Percentiles rank a stretch among this genome's conserved stretches.
Evolutionary conservation across 1,140 invertebrate genomes (phyloP).

Genomic region (Cydia strobilella): DNA sequence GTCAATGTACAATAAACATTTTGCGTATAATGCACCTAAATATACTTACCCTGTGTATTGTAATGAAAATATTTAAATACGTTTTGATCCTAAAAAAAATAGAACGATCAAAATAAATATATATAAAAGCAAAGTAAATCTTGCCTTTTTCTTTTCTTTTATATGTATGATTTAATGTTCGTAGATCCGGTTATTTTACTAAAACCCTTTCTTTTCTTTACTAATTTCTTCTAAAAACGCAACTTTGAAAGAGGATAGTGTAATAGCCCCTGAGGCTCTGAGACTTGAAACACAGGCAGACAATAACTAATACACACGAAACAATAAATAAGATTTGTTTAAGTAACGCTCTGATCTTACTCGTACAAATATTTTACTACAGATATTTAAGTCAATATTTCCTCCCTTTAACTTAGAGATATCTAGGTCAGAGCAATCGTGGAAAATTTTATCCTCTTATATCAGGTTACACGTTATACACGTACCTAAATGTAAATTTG

Average conservation of each 20-base stretch:
- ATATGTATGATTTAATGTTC: not conserved
- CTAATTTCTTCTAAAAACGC: not conserved
- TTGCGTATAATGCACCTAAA: no score
- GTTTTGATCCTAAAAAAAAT: not conserved
- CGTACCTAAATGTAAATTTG: constrained; percentile 18
- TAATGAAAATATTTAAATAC: not conserved
- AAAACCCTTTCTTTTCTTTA: not conserved
- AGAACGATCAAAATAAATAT: not conserved
- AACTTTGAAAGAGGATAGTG: not conserved
- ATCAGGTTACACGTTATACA: constrained; percentile 12
- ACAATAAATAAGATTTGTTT: not conserved
- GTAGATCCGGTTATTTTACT: not conserved
- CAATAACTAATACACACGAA: not conserved
- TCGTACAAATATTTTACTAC: not conserved
- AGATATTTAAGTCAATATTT: not conserved
- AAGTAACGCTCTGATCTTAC: not conserved
- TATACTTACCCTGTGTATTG: not conserved
- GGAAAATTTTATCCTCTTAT: not conserved
- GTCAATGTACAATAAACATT: no score
- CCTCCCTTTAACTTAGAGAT: not conserved
- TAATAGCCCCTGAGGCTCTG: not conserved
- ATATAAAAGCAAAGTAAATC: not conserved
- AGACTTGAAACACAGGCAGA: not conserved
- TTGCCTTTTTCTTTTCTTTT: not conserved
- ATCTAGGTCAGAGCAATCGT: constrained; percentile 2